Conservation (phyloP, 2,113 vertebrate genomes). For the Canis aureus region DNA sequence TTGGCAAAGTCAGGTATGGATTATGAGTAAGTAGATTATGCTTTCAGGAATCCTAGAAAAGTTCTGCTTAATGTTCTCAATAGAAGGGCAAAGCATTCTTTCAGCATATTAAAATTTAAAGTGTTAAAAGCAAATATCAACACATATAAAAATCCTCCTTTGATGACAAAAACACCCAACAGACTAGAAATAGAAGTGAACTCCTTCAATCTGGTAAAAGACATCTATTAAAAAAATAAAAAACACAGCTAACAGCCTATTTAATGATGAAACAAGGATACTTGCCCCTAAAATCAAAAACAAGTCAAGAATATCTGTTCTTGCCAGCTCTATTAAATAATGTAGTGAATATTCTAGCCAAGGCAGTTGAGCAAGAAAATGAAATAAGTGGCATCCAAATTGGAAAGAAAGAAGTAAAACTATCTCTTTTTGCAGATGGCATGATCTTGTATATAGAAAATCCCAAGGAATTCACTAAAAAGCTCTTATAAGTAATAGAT, state of each 20-base stretch:
- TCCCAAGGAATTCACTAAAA: not conserved
- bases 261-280: not conserved
- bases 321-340: not conserved
- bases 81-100: not conserved
- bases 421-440: not conserved
- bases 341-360: not conserved
- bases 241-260: not conserved
- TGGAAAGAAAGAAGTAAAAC: not conserved
- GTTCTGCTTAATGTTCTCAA: not conserved
- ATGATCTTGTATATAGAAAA: not conserved
- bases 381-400: not conserved
- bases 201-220: not conserved
- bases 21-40: not conserved
- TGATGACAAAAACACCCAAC: not conserved
- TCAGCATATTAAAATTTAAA: conserved; percentile 1
- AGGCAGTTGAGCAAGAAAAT: not conserved
- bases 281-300: not conserved
- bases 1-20: not conserved
- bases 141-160: not conserved
- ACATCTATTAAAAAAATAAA: not conserved
- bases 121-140: conserved; percentile 35
- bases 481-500: not conserved
- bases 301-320: not conserved
- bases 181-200: not conserved
- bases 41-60: conserved; percentile 18